A percentile compares a stretch with the other conserved stretches of the same genome.
These are phyloP conservation scores for Aphelocoma coerulescens DNA, from an alignment of 2,113 vertebrate species.

Conservation along the genomic window DNA sequence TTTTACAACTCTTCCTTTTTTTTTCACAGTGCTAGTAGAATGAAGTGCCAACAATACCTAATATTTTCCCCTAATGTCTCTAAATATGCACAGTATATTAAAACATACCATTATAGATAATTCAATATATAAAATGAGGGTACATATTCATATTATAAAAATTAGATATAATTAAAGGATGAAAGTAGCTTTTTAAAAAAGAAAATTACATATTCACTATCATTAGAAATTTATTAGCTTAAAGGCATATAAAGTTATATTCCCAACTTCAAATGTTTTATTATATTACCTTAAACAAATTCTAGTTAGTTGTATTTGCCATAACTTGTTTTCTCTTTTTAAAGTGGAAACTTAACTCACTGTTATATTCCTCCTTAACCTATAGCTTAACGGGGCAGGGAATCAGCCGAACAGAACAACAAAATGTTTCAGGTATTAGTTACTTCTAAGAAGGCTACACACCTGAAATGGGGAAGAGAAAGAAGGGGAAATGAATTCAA, in stretches of 20 bases:
- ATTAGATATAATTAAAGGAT: neutral
- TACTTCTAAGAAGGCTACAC: neutral
- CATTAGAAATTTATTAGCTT: neutral
- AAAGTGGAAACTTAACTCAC: neutral
- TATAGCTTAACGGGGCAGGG: accelerated
- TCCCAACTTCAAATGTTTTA: neutral
- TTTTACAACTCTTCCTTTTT: neutral
- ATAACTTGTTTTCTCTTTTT: neutral
- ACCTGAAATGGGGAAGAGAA: neutral
- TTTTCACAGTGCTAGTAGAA: neutral
- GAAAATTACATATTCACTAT: neutral
- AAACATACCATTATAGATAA: neutral
- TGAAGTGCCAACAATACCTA: neutral
- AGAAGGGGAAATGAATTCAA: neutral
- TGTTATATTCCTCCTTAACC: neutral
- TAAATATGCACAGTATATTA: neutral
- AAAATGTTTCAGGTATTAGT: neutral
- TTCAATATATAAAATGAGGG: neutral
- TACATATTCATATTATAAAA: neutral
- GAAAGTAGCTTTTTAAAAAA: neutral
- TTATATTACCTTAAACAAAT: neutral
- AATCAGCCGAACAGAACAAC: neutral
- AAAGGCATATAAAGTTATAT: neutral
- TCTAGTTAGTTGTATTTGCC: neutral
- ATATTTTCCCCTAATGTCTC: neutral